Conservation (phyloP, 2,888 invertebrate species). For the Blera fallax region DNA sequence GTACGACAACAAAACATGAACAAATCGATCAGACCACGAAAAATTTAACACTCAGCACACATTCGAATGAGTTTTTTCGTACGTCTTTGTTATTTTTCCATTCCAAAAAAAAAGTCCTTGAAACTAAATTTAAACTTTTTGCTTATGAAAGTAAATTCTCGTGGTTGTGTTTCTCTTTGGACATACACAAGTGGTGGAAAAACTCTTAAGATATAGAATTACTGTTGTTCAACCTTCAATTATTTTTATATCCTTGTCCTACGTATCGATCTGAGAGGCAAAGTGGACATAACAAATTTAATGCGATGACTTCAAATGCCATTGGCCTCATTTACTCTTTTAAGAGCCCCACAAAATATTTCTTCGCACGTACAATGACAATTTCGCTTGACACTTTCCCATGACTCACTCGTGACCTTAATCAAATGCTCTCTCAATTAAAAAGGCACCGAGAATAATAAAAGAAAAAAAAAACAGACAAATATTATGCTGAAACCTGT, state of each 20-base stretch:
- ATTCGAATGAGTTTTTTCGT: neutral
- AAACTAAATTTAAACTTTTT: neutral
- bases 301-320: neutral
- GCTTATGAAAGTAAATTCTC: neutral
- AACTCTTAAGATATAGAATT: neutral
- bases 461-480: neutral
- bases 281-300: neutral
- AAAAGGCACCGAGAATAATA: neutral
- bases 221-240: neutral
- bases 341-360: neutral
- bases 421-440: slow-evolving; percentile 17
- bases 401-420: neutral
- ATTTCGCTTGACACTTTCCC: neutral
- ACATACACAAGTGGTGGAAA: neutral
- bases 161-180: neutral
- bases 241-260: neutral
- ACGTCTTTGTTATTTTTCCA: neutral
- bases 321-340: neutral
- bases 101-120: neutral
- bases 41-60: neutral
- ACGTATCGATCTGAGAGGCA: neutral
- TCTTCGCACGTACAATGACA: neutral
- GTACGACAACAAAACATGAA: neutral
- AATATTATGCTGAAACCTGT: slow-evolving; percentile 8
- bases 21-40: neutral